These are phyloP conservation scores for Trimorus sp. DNA, from an alignment of 2,888 invertebrate species.

Conservation along the genomic window DNA sequence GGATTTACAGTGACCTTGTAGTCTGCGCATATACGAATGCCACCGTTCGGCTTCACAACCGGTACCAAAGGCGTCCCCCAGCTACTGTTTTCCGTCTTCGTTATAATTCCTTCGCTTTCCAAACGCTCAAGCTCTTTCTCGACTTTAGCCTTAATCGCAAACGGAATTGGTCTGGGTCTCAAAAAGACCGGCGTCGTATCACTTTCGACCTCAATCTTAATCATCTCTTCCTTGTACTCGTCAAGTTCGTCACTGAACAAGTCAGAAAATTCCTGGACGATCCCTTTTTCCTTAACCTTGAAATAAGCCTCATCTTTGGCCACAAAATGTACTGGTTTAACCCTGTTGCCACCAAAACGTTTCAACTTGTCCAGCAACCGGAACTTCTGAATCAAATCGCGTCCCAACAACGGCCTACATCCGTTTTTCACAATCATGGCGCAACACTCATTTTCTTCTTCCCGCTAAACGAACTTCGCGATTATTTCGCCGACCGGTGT, in stretches of 20 bases:
- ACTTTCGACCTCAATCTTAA: not conserved
- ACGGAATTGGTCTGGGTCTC: slow-evolving; percentile 47
- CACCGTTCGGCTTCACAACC: slow-evolving; percentile 44
- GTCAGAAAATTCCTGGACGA: no score
- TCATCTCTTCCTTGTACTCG: not conserved
- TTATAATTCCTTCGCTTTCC: slow-evolving; percentile 41
- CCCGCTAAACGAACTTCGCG: not conserved
- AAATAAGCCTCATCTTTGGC: no score
- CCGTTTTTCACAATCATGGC: not conserved
- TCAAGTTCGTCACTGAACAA: no score
- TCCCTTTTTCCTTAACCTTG: no score
- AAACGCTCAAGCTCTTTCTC: slow-evolving; percentile 45
- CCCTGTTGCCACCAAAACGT: not conserved
- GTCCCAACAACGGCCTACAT: not conserved
- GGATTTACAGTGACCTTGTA: slow-evolving; percentile 71
- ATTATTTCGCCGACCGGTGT: slow-evolving; percentile 41
- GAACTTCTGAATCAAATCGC: slow-evolving; percentile 1
- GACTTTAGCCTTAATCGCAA: slow-evolving; percentile 48
- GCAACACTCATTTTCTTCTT: not conserved
- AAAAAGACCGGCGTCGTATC: not conserved
- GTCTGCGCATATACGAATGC: slow-evolving; percentile 63
- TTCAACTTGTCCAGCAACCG: not conserved
- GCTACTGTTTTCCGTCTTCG: slow-evolving; percentile 19
- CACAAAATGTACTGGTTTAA: no score
- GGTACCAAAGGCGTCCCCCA: slow-evolving; percentile 67